Evolutionary conservation across 2,113 vertebrate genomes (phyloP).

Genomic region (Muntiacus muntjak): DNA sequence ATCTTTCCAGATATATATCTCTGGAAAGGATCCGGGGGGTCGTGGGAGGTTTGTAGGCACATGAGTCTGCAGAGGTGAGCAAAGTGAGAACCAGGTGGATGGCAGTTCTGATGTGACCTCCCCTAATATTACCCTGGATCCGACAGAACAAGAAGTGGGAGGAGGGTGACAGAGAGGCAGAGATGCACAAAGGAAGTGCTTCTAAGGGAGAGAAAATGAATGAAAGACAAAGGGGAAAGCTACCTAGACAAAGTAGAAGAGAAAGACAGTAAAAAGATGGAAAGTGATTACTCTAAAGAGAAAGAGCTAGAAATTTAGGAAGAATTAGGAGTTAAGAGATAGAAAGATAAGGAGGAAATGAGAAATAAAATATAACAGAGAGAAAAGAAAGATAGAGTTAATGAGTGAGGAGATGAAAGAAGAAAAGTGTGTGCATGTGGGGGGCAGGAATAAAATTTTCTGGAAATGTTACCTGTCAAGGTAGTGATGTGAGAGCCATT

Average conservation of each 20-base stretch:
- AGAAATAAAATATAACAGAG: background rate
- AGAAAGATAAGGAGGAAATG: background rate
- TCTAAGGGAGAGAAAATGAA: background rate
- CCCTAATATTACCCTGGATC: background rate
- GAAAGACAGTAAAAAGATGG: background rate
- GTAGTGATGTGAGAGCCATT: background rate
- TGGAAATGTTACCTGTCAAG: background rate
- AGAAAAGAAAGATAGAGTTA: background rate
- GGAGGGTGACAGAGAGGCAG: background rate
- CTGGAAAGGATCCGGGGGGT: background rate
- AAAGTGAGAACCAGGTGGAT: background rate
- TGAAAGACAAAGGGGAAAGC: background rate
- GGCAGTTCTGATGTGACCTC: background rate
- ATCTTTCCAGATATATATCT: background rate
- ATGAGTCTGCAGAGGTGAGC: background rate
- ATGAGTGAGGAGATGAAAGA: fast-evolving
- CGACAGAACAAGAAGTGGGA: background rate
- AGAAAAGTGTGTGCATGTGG: fast-evolving
- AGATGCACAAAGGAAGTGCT: background rate
- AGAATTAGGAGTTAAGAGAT: background rate
- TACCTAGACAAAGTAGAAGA: background rate
- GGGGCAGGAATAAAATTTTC: background rate
- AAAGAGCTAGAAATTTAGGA: background rate
- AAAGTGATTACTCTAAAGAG: background rate
- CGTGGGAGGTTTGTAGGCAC: background rate